Evolutionary conservation across 2,113 vertebrate genomes (phyloP).

Genomic region (Microcebus tavaratra): DNA sequence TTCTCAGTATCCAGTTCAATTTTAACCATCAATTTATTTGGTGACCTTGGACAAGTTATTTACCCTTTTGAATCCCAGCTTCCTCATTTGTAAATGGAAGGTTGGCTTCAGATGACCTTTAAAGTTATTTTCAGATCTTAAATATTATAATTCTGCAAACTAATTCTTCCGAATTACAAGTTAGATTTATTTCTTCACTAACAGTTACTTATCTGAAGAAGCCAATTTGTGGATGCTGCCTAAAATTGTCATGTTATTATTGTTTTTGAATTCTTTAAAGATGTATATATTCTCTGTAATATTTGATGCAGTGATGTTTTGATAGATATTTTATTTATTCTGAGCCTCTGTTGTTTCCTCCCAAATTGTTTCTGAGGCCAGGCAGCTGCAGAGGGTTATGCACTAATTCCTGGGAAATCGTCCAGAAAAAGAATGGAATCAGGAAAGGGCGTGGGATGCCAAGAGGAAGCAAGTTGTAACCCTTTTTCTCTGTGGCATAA

Average conservation of each 20-base stretch:
- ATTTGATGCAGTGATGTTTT: background rate
- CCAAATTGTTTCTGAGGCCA: constrained; percentile 3
- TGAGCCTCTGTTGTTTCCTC: background rate
- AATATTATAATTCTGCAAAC: background rate
- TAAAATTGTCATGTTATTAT: background rate
- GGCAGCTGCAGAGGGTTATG: constrained; percentile 58
- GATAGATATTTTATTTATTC: constrained; percentile 30
- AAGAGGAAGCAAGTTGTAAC: constrained; percentile 30
- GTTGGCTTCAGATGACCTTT: background rate
- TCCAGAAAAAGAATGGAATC: constrained; percentile 53
- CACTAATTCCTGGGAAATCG: constrained; percentile 45
- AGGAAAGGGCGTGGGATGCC: constrained; percentile 33
- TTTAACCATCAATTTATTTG: background rate
- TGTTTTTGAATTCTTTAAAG: background rate
- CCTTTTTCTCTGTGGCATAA: constrained; percentile 24
- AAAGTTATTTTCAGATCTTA: background rate
- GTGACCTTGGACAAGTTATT: background rate
- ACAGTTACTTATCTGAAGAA: background rate
- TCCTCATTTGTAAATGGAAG: background rate
- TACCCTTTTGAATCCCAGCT: background rate
- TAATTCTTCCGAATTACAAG: background rate
- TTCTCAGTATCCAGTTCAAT: background rate
- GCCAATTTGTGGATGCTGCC: background rate
- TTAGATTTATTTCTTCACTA: background rate
- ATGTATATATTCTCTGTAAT: background rate